These are phyloP conservation scores for Passerina amoena DNA, from an alignment of 2,113 vertebrate species.

Conservation along the genomic window DNA sequence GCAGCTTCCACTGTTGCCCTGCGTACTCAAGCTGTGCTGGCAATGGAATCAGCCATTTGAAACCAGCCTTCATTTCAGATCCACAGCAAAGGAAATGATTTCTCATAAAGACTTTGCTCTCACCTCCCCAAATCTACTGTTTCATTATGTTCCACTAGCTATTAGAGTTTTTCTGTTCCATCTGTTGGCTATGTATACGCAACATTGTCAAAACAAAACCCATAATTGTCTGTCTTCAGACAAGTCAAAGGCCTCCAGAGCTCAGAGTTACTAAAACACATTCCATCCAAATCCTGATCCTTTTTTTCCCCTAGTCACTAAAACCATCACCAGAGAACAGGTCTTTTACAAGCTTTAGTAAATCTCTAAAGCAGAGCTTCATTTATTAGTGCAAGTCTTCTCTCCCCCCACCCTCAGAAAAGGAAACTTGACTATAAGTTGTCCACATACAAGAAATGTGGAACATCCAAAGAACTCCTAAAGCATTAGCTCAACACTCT, in stretches of 20 bases:
- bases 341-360: neutral
- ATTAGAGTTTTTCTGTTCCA: neutral
- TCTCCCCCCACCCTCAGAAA: neutral
- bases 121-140: neutral
- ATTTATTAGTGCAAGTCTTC: neutral
- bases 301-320: neutral
- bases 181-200: neutral
- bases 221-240: neutral
- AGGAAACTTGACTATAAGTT: neutral
- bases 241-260: neutral
- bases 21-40: neutral
- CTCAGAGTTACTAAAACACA: neutral
- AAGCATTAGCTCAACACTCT: conserved; percentile 11
- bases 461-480: conserved; percentile 29
- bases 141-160: neutral
- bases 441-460: neutral
- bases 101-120: neutral
- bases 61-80: neutral
- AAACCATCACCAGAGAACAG: neutral
- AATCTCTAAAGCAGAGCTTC: neutral
- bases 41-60: neutral
- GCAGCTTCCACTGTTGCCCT: neutral
- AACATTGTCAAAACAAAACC: neutral
- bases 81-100: neutral
- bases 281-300: neutral